Conservation (phyloP, 2,888 invertebrate species). For the Sinelater perroti region DNA sequence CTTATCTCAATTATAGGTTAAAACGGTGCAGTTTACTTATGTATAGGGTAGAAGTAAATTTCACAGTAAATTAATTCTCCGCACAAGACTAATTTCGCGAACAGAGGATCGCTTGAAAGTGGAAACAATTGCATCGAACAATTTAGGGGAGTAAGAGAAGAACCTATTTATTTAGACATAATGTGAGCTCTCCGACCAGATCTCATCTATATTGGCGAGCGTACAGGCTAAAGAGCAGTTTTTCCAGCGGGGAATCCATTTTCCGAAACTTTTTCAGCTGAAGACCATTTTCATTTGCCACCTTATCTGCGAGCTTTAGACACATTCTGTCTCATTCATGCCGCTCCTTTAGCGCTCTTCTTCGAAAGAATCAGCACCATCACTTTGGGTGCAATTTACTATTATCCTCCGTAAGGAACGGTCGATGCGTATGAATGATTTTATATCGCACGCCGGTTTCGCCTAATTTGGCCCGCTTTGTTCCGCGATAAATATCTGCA, state of each 20-base stretch:
- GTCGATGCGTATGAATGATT: slow-evolving; percentile 29
- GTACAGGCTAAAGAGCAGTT: slow-evolving; percentile 34
- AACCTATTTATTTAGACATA: slow-evolving; percentile 43
- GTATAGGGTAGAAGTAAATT: slow-evolving; percentile 38
- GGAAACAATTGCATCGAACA: slow-evolving; percentile 35
- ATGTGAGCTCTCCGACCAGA: slow-evolving; percentile 36
- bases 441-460: slow-evolving; percentile 8
- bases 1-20: no score
- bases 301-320: slow-evolving; percentile 40
- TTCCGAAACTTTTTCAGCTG: slow-evolving; percentile 37
- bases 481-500: slow-evolving; percentile 9
- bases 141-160: slow-evolving; percentile 19
- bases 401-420: slow-evolving; percentile 27
- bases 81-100: slow-evolving; percentile 30
- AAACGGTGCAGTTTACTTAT: slow-evolving; percentile 40
- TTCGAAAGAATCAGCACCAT: slow-evolving; percentile 39
- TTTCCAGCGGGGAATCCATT: slow-evolving; percentile 38
- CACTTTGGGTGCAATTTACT: slow-evolving; percentile 35
- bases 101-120: slow-evolving; percentile 31
- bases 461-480: slow-evolving; percentile 19
- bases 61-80: slow-evolving; percentile 41
- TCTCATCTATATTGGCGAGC: slow-evolving; percentile 38
- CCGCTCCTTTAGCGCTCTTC: slow-evolving; percentile 31
- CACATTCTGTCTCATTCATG: slow-evolving; percentile 38
- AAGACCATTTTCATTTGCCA: slow-evolving; percentile 41